Base-by-base conservation (phyloP, 2,113 vertebrate species). In the Herpetotheres cachinnans region DNA sequence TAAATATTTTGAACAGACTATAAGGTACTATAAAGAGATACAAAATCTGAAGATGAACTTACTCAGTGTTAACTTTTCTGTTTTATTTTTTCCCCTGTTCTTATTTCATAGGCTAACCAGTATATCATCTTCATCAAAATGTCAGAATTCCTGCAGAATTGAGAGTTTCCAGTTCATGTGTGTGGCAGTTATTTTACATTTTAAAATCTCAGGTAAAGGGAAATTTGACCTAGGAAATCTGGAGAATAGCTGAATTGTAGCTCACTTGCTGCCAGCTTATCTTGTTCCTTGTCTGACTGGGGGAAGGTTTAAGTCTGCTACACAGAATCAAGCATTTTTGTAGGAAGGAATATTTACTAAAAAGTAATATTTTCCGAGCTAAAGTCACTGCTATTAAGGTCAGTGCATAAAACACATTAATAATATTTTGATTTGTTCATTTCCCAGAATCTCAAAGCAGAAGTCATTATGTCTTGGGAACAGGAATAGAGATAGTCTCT, bases 381-480 rank as follows among this genome's bases (percentile, higher is more conserved):
- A 27, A 86, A 95, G 44, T n/a, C 20, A 61, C 32, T 77, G 32
- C 76, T 86, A 63, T 24, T 91, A 83, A 78, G 76, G 55, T 92
- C 80, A 89, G 27, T 47, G 67, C 46, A 89, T 92, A 92, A 89
- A 86, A 22, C 26, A 59, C 24, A 87, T 81, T 66, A 71, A 81
- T 91, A 93, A 87, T 50, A 72, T 74, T 96, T 94, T 78, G 47
- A 84, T 91, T 81, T 46, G 26, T 71, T 93, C 47, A 82, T 84
- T 81, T 79, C 25, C 36, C 0, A 0, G 63, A 89, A 73, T 81
- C 46, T 83, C 80, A 70, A 65, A 95, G 16, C 63, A 90, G 82
- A 88, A 92, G 29, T 73, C 46, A 54, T 81, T 70, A 47, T 42
- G 56, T 58, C 90, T 62, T 50, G 50, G 81, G 63, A 89, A 42